Conservation (phyloP, 2,797 vertebrate genomes). For the Pelodytes ibericus region DNA sequence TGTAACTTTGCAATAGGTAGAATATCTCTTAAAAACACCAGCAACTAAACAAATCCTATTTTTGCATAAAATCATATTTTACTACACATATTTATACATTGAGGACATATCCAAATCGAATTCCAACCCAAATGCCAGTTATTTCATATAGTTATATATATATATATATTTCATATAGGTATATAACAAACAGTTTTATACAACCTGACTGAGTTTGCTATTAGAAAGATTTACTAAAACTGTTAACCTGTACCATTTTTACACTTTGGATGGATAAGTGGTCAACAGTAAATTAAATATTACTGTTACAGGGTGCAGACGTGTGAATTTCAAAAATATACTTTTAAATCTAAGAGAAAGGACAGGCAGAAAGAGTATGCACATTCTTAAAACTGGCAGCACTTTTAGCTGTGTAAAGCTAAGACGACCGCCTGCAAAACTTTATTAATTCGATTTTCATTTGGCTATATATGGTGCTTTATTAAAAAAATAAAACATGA, state of each 20-base stretch:
- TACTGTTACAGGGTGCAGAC: slow-evolving; percentile 12
- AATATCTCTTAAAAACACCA: slow-evolving; percentile 31
- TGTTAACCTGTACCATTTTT: slow-evolving; percentile 38
- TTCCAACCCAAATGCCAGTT: slow-evolving; percentile 42
- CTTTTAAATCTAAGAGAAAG: too few species aligned
- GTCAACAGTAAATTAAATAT: slow-evolving; percentile 3
- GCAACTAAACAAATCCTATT: slow-evolving; percentile 29
- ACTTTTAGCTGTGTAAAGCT: too few species aligned
- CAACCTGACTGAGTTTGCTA: slow-evolving; percentile 39
- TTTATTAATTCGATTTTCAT: too few species aligned
- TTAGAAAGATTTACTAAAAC: slow-evolving; percentile 48
- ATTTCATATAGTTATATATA: slow-evolving; percentile 37
- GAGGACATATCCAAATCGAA: slow-evolving; percentile 37
- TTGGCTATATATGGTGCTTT: too few species aligned
- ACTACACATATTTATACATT: slow-evolving; percentile 52
- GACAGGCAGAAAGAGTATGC: too few species aligned
- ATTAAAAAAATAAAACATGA: too few species aligned
- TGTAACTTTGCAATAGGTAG: slow-evolving; percentile 35
- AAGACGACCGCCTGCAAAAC: too few species aligned
- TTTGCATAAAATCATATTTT: slow-evolving; percentile 46
- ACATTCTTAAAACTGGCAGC: slow-evolving; percentile 33
- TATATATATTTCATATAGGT: slow-evolving; percentile 45
- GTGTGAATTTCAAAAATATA: too few species aligned
- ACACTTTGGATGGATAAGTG: slow-evolving; percentile 37
- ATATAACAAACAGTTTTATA: slow-evolving; percentile 47